Evolutionary conservation across 2,888 invertebrate species (phyloP).

Genomic region (Pyrochroa serraticornis): DNA sequence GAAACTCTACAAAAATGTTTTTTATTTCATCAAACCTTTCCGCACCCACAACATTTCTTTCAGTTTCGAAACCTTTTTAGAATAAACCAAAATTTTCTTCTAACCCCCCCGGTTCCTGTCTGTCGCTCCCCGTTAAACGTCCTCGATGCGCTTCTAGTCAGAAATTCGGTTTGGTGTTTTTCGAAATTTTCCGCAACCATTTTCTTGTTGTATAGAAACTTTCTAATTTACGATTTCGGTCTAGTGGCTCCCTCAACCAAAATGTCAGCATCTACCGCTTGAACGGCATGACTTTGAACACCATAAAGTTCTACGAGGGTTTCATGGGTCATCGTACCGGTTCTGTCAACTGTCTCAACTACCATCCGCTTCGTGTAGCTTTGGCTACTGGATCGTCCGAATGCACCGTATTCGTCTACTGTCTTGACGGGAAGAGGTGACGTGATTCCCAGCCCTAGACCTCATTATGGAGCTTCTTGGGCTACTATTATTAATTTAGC

Average conservation of each 20-base stretch:
- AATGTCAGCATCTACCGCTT: conserved; percentile 79
- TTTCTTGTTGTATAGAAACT: neutral
- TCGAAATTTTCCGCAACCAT: too few species aligned
- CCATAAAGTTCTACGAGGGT: conserved; percentile 88
- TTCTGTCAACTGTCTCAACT: conserved; percentile 85
- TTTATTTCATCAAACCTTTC: too few species aligned
- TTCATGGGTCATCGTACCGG: conserved; percentile 89
- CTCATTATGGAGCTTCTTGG: conserved; percentile 51
- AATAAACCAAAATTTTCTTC: too few species aligned
- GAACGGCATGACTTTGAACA: conserved; percentile 74
- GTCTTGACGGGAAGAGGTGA: conserved; percentile 73
- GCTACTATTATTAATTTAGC: conserved; percentile 37
- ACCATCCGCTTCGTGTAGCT: conserved; percentile 86
- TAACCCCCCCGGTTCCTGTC: too few species aligned
- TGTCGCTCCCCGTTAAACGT: too few species aligned
- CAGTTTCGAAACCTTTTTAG: too few species aligned
- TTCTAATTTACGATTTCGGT: conserved; percentile 38
- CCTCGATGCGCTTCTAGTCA: too few species aligned
- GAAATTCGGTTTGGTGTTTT: too few species aligned
- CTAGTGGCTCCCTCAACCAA: conserved; percentile 77
- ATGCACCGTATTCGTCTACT: conserved; percentile 83
- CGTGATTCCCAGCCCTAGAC: conserved; percentile 62
- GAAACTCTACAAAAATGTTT: too few species aligned
- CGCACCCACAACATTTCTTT: too few species aligned
- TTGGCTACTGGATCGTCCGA: conserved; percentile 89